Evolutionary conservation across 1,140 invertebrate genomes (phyloP), one percentile per base, ranked within the genome.

Genomic region (Euura lappo): DNA sequence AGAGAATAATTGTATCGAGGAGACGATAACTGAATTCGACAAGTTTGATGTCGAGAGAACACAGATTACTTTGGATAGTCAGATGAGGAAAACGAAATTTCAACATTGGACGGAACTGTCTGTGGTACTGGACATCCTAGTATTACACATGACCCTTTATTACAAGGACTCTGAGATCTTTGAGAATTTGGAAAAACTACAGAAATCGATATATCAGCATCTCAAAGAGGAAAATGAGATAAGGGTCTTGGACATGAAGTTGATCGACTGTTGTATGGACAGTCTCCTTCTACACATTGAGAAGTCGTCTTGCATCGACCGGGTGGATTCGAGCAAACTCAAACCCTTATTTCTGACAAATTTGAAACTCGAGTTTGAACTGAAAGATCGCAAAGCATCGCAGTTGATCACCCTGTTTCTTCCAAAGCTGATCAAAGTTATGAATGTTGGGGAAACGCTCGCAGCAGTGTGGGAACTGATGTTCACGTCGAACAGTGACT

Each of bases 211-310:
- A 77, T n/a, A 74, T 77, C 11, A 73, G 84, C 47, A 83, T 28
- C 28, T 28, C 28, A 28, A 28, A 28, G 28, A 28, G 28, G 28
- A 28, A 28, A 28, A 28, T 28, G 28, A 28, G 28, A 28, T 28
- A 28, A 28, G 28, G 28, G 28, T 28, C 28, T 28, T 28, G 28
- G 28, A 28, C 28, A 28, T 28, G 28, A 28, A 77, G 71, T 60
- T 81, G 60, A 46, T 77, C 4, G 77, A 78, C 72, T 80, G 78
- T 64, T 79, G 83, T 68, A 66, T 81, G 6, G 75, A 80, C 43
- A 67, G 72, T 2, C 71, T 79, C 45, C 43, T 42, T 44, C 75
- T 80, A 60, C 51, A 28, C 13, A 8, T n/a, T 11, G 51, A 8
- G 3, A 60, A n/a, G 8, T 60, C 51, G 10, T 28, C 10, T 11